A percentile compares a stretch with the other conserved stretches of the same genome.
These are phyloP conservation scores for Centrocercus urophasianus DNA, from an alignment of 2,113 vertebrate genomes.

Conservation along the genomic window DNA sequence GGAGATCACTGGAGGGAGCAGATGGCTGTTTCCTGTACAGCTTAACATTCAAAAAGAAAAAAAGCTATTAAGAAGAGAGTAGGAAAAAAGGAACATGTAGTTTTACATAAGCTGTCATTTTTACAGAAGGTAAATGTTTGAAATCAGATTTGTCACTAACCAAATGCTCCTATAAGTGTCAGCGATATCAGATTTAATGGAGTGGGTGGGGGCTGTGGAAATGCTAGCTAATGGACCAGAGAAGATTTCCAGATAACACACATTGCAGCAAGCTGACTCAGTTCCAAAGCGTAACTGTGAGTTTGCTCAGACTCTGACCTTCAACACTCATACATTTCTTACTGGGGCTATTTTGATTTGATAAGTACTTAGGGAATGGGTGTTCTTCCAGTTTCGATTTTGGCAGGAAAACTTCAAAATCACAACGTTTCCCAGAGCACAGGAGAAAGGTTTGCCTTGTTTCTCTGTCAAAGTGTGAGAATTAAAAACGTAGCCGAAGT, in stretches of 20 bases:
- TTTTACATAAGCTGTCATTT: neutral
- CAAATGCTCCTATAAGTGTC: neutral
- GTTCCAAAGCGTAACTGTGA: neutral
- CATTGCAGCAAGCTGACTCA: neutral
- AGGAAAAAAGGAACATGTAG: neutral
- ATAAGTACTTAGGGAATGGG: neutral
- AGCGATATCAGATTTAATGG: neutral
- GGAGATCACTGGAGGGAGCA: slow-evolving; percentile 79
- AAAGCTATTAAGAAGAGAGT: neutral
- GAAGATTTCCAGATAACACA: neutral
- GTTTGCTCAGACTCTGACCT: neutral
- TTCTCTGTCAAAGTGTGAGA: neutral
- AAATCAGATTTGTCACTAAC: neutral
- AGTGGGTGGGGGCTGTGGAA: neutral
- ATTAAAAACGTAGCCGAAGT: neutral
- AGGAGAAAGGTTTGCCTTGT: neutral
- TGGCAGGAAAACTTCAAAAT: neutral
- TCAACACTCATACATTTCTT: neutral
- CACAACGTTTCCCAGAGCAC: neutral
- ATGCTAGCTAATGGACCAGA: neutral
- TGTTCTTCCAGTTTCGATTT: neutral
- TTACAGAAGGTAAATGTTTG: neutral
- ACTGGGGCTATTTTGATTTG: neutral
- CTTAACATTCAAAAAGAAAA: slow-evolving; percentile 32
- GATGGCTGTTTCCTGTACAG: slow-evolving; percentile 74